A percentile compares a stretch with the other conserved stretches of the same genome.
Evolutionary conservation across 1,140 invertebrate species (phyloP).

Genomic region (Goniozus legneri): DNA sequence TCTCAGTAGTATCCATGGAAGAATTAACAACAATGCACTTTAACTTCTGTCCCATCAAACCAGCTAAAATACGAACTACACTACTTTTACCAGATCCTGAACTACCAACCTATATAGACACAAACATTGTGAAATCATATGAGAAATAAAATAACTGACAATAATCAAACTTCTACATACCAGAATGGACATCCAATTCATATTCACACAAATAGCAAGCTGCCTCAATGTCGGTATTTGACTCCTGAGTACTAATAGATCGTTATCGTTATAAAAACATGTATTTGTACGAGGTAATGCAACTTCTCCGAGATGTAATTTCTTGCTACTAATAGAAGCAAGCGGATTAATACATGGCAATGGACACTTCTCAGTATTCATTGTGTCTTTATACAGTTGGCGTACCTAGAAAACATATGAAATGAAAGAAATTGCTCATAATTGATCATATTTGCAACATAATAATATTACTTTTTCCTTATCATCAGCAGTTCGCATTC

Average conservation of each 20-base stretch:
- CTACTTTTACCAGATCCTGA: conserved; percentile 80
- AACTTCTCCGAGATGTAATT: conserved; percentile 62
- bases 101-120: conserved; percentile 65
- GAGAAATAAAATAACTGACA: not conserved
- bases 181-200: conserved; percentile 90
- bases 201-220: conserved; percentile 77
- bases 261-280: conserved; percentile 45
- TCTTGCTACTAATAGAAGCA: conserved; percentile 53
- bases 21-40: conserved; percentile 82
- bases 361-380: conserved; percentile 53
- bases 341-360: conserved; percentile 49
- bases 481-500: conserved; percentile 75
- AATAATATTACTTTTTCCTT: conserved; percentile 57
- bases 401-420: conserved; percentile 48
- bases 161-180: conserved; percentile 54
- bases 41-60: conserved; percentile 70
- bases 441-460: not conserved
- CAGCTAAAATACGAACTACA: conserved; percentile 73
- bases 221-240: conserved; percentile 69
- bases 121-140: conserved; percentile 1
- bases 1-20: conserved; percentile 91
- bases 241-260: conserved; percentile 63
- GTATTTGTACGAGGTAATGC: conserved; percentile 42
- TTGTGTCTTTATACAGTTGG: conserved; percentile 60
- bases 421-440: not conserved